These are phyloP conservation scores for Pygoscelis antarcticus DNA, from an alignment of 2,113 vertebrate species.

Conservation along the genomic window DNA sequence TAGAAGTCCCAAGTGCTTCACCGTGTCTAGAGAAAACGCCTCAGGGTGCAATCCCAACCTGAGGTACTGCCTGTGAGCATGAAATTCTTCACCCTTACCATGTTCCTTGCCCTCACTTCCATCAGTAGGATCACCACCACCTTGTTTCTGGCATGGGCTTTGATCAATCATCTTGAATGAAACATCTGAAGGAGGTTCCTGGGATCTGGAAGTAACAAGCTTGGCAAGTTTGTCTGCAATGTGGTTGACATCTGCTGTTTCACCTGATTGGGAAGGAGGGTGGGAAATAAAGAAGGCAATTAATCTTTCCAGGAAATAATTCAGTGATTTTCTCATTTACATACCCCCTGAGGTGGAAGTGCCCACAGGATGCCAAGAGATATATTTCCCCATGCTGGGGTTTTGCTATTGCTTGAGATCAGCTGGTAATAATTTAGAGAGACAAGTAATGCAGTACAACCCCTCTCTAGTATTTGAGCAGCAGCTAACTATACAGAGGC, in stretches of 20 bases:
- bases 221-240: constrained; percentile 18
- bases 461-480: neutral
- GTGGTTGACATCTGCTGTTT: neutral
- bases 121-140: rapidly evolving
- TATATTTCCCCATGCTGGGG: neutral
- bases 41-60: neutral
- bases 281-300: neutral
- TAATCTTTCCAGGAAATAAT: neutral
- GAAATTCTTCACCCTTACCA: neutral
- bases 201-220: neutral
- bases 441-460: neutral
- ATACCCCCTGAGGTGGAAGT: neutral
- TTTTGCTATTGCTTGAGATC: neutral
- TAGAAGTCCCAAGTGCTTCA: neutral
- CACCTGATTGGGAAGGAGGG: neutral
- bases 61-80: neutral
- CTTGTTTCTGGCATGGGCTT: rapidly evolving
- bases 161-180: rapidly evolving
- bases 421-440: neutral
- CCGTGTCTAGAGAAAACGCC: neutral
- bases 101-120: neutral
- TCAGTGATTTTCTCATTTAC: neutral
- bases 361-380: neutral
- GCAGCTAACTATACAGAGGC: neutral
- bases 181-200: neutral